These are phyloP conservation scores for Acyrthosiphon pisum DNA, from an alignment of 1,140 invertebrate species.

Conservation along the genomic window DNA sequence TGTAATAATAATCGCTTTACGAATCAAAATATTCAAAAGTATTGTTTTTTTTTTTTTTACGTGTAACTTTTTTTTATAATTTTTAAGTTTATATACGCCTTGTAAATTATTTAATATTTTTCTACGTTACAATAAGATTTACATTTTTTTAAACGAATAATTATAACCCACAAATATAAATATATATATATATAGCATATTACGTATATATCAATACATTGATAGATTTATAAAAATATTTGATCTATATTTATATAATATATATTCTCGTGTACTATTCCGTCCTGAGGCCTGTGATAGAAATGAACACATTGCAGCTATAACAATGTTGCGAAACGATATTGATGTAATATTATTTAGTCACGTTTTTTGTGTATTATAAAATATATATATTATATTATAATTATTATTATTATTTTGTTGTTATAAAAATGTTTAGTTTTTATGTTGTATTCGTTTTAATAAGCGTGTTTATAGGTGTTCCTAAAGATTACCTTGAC, in stretches of 20 bases:
- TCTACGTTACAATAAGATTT: neutral
- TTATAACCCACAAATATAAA: neutral
- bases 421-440: slow-evolving; percentile 40
- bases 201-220: neutral
- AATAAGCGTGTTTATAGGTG: slow-evolving; percentile 36
- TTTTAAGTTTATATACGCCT: neutral
- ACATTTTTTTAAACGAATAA: slow-evolving; percentile 12
- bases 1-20: neutral
- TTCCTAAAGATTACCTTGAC: slow-evolving; percentile 48
- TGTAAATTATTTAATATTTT: slow-evolving; percentile 4
- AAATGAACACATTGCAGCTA: slow-evolving; percentile 14
- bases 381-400: neutral
- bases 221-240: neutral
- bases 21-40: slow-evolving; percentile 48
- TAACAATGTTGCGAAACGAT: slow-evolving; percentile 7
- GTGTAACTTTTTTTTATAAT: slow-evolving; percentile 13
- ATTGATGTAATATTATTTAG: slow-evolving; percentile 3
- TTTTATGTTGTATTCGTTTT: slow-evolving; percentile 25
- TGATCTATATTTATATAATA: neutral
- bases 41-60: slow-evolving; percentile 33
- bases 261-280: slow-evolving; percentile 45
- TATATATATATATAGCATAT: neutral
- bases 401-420: slow-evolving; percentile 20
- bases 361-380: slow-evolving; percentile 24
- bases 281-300: slow-evolving; percentile 52